A percentile compares a stretch with the other conserved stretches of the same genome.
phyloP scores from a whole-genome alignment of 2,797 vertebrate species.

The Falco cherrug region DNA sequence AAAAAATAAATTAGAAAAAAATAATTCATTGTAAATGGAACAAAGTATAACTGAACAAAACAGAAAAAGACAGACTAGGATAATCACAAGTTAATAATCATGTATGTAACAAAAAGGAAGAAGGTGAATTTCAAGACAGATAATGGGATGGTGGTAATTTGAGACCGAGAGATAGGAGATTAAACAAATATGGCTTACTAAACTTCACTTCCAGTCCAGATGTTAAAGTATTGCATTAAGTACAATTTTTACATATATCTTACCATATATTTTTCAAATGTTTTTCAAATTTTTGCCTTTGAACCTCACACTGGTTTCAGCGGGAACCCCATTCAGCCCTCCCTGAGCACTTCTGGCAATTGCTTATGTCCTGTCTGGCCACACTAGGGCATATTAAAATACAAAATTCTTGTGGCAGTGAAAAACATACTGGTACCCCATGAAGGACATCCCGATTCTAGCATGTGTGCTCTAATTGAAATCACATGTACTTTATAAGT shows the following conservation, averaged over 20 bases:
- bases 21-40: background rate
- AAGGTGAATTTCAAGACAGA: background rate
- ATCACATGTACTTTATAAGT: background rate
- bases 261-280: background rate
- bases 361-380: background rate
- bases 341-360: background rate
- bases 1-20: background rate
- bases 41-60: background rate
- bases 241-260: background rate
- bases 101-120: background rate
- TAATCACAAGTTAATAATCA: background rate
- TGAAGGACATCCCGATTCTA: background rate
- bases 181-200: background rate
- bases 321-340: background rate
- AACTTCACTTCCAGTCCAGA: background rate
- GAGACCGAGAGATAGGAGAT: background rate
- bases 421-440: rapidly evolving
- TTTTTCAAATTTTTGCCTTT: background rate
- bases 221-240: background rate
- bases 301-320: background rate
- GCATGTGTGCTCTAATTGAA: background rate
- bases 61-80: background rate
- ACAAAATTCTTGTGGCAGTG: background rate
- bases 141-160: background rate
- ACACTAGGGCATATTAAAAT: background rate